Base-by-base conservation (phyloP, 1,140 invertebrate genomes). In the Ylistrum balloti region DNA sequence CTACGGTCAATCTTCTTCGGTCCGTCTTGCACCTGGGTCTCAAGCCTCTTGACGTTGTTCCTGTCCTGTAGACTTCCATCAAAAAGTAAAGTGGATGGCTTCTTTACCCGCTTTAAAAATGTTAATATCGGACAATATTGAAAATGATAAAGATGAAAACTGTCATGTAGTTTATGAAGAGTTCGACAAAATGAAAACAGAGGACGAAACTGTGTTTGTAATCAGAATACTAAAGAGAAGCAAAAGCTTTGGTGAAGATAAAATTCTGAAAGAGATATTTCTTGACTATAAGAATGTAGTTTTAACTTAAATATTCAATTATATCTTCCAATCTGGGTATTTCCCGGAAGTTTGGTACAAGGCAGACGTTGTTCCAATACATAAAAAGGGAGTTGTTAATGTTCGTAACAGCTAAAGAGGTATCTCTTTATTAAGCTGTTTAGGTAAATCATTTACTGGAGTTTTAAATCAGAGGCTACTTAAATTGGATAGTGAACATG, bases 381-480 rank as follows among this genome's bases (percentile, higher is more conserved):
- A 89, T 38, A 89, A 89, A 41, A 38, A 45, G 74, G 85, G 89
- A 41, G 74, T n/a, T 22, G 22, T 17, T 20, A n/a, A 22, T 32
- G 38, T 56, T 20, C 85, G 17, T 3, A 88, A 89, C 38, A 89
- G 89, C 38, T 88, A 86, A 85, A 33, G 86, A 33, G 45, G 45
- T 17, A 90, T 85, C 1, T 85, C 85, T 15, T 22, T 87, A 0
- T 3, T 87, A 3, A 45, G 45, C 33, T 87, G 89, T 38, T 20
- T 90, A 22, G 89, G 33, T 87, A 87, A 90, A 90, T 34, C 87
- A n/a, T 90, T 90, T 85, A 90, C n/a, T n/a, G n/a, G n/a, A n/a
- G n/a, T n/a, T n/a, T n/a, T n/a, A n/a, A n/a, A n/a, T n/a, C n/a
- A n/a, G n/a, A n/a, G n/a, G n/a, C n/a, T n/a, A n/a, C n/a, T n/a